Conservation (phyloP, 2,113 vertebrate species). For the Rhinichthys klamathensis region DNA sequence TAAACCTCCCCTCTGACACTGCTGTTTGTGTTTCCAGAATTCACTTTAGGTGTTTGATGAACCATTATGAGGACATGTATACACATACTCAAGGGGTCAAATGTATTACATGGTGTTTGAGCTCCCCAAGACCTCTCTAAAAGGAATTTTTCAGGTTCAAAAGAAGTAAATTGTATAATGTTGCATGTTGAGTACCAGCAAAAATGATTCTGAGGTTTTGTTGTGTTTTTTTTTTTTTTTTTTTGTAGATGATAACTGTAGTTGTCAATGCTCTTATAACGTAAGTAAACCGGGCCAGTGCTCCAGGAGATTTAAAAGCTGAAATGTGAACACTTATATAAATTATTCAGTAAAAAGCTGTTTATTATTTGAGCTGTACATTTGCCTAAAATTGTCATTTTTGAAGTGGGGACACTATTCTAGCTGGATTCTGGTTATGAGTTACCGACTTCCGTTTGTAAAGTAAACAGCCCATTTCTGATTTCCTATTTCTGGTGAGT, state of each 20-base stretch:
- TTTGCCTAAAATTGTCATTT: not conserved
- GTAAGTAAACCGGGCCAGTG: not conserved
- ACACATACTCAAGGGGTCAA: constrained; percentile 6
- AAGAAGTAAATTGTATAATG: not conserved
- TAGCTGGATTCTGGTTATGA: not conserved
- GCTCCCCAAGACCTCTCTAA: not conserved
- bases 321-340: not conserved
- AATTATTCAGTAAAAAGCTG: constrained; percentile 3
- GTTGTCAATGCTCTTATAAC: not conserved
- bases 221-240: not conserved
- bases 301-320: not conserved
- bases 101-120: not conserved
- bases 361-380: not conserved
- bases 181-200: not conserved
- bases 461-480: not conserved
- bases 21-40: constrained; percentile 5
- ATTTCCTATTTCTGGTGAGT: not conserved
- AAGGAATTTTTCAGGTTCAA: not conserved
- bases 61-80: constrained; percentile 20
- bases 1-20: not conserved
- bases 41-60: not conserved
- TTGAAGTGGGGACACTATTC: not conserved
- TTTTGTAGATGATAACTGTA: not conserved
- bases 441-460: not conserved
- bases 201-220: not conserved